These are phyloP conservation scores for Incurvaria masculella DNA, from an alignment of 2,888 invertebrate genomes.

Conservation along the genomic window DNA sequence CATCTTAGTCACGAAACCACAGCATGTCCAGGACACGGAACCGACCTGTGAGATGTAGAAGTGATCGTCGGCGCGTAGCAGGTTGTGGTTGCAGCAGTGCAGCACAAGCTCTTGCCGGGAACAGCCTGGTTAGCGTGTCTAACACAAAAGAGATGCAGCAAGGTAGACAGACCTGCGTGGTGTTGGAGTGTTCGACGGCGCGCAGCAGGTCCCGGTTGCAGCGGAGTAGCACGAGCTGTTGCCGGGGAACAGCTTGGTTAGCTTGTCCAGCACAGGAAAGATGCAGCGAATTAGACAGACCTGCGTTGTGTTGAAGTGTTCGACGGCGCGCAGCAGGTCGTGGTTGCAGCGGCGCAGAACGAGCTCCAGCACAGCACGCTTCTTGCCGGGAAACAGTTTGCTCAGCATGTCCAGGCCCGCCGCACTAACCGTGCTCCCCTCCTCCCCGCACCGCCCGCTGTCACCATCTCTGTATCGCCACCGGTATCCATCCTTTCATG, in stretches of 20 bases:
- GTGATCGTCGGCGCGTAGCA: no score
- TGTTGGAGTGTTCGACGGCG: constrained; percentile 83
- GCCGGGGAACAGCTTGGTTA: no score
- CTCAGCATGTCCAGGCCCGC: constrained; percentile 81
- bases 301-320: constrained; percentile 67
- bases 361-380: constrained; percentile 82
- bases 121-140: no score
- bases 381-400: constrained; percentile 87
- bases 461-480: neutral
- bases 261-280: constrained; percentile 69
- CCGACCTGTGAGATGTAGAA: no score
- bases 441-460: neutral
- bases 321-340: constrained; percentile 86
- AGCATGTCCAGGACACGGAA: no score
- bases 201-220: constrained; percentile 90
- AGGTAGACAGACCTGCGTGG: constrained; percentile 29
- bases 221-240: constrained; percentile 77
- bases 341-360: constrained; percentile 92
- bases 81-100: no score
- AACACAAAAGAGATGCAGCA: no score
- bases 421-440: constrained; percentile 56
- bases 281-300: constrained; percentile 19
- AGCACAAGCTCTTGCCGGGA: neutral
- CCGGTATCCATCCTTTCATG: neutral
- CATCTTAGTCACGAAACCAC: no score